Evolutionary conservation across 35 echinoderm and acorn worm species (phyloP).

Genomic region (Apostichopus japonicus): DNA sequence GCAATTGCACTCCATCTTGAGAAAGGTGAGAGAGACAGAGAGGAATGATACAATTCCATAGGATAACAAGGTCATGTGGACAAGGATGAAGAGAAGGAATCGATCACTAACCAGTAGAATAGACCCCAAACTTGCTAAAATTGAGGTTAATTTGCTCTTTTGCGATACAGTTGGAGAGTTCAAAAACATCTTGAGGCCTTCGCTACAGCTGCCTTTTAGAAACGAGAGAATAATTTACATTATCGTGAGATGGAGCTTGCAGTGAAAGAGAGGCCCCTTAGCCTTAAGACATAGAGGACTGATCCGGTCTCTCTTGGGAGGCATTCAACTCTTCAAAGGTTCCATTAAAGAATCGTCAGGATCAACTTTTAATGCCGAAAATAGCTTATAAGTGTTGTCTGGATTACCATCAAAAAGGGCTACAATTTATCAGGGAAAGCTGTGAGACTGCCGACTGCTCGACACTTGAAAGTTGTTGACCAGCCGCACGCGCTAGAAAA

Average conservation of each 20-base stretch:
- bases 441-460: neutral
- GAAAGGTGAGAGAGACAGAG: neutral
- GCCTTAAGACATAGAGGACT: conserved; percentile 31
- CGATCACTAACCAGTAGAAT: neutral
- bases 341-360: conserved; percentile 1
- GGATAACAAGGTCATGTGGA: conserved; percentile 16
- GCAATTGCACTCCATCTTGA: neutral
- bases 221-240: conserved; percentile 34
- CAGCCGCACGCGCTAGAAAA: neutral
- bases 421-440: neutral
- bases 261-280: conserved; percentile 22
- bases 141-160: conserved; percentile 56
- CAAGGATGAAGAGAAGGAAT: conserved; percentile 5
- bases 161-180: conserved; percentile 30
- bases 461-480: conserved; percentile 10
- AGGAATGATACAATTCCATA: neutral
- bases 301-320: conserved; percentile 15
- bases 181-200: conserved; percentile 45
- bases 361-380: neutral
- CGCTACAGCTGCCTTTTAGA: conserved; percentile 30
- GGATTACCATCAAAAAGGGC: conserved; percentile 7
- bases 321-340: conserved; percentile 25
- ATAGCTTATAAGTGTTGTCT: conserved; percentile 12
- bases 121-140: conserved; percentile 10
- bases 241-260: neutral